Evolutionary conservation across 2,113 vertebrate species (phyloP), one percentile per base, ranked within the genome.

Genomic region (Thalassarche chlororhynchos): DNA sequence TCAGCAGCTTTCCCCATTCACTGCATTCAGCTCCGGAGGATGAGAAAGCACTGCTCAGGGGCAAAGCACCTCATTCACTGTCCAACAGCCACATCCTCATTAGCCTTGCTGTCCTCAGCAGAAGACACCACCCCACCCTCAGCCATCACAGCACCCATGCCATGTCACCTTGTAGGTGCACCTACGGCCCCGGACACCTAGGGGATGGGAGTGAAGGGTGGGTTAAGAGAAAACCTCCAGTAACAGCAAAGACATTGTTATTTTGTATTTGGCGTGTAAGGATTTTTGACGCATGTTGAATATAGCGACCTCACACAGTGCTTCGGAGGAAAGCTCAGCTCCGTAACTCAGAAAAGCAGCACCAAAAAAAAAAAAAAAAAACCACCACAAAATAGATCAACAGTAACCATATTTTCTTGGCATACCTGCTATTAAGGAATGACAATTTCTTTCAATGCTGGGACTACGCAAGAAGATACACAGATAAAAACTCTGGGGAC

Each of bases 201-300:
- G 5, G 65, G 36, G 52, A 29, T 2, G 6, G 25, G 18, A 68
- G 4, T 0, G 0, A 68, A 46, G 0, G 0, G 23, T 5, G 55
- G 29, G 64, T 28, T 29, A 60, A 91, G 28, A 72, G 17, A 70
- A 88, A 80, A 14, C 14, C 42, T 78, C 23, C 31, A 16, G 4
- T 6, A 57, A 17, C 23, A 83, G 34, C 51, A 19, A 74, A 81
- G 17, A 24, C 51, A 62, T 44, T 8, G 15, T 13, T 36, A 5
- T 13, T 79, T 70, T 61, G 4, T 46, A 14, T 23, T 46, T 24
- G 28, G 19, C 4, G 0, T 2, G 5, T 9, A 51, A 28, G 23
- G 8, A 29, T 26, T 80, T 79, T 17, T 42, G 32, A 69, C 19
- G 20, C 34, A 10, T 44, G 32, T 7, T 38, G 44, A 76, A 34